Conservation (phyloP, 2,888 invertebrate genomes). For the Cheilosia pagana region DNA sequence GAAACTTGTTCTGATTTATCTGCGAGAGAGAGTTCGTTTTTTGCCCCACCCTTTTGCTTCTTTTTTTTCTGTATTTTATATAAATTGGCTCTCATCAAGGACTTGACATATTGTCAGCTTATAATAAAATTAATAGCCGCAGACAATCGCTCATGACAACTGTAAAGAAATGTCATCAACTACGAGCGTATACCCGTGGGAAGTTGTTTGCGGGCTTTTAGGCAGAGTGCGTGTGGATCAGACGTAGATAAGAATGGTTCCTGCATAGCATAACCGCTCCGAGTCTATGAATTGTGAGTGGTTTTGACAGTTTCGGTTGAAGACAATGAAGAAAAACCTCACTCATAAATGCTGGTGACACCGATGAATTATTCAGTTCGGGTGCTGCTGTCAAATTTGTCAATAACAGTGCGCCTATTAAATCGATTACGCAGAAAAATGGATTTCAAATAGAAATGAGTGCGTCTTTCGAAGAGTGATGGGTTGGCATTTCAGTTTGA, state of each 20-base stretch:
- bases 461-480: not conserved
- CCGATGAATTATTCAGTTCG: conserved; percentile 23
- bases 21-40: conserved; percentile 14
- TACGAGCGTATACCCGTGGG: not conserved
- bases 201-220: not conserved
- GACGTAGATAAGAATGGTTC: conserved; percentile 1
- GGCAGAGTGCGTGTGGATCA: not conserved
- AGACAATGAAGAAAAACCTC: not conserved
- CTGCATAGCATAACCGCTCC: not conserved
- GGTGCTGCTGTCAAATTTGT: conserved; percentile 9
- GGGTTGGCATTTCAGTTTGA: not conserved
- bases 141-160: conserved; percentile 38
- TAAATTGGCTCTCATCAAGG: conserved; percentile 32
- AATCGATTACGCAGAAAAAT: not conserved
- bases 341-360: not conserved
- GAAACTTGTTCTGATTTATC: conserved; percentile 62
- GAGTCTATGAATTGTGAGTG: conserved; percentile 31
- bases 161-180: conserved; percentile 11
- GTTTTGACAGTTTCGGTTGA: conserved; percentile 45
- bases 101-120: conserved; percentile 57
- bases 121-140: conserved; percentile 53
- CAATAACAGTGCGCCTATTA: not conserved
- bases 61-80: not conserved
- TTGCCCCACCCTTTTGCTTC: not conserved
- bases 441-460: not conserved